Conservation (phyloP, 2,888 invertebrate species). For the Cephus pygmeus region DNA sequence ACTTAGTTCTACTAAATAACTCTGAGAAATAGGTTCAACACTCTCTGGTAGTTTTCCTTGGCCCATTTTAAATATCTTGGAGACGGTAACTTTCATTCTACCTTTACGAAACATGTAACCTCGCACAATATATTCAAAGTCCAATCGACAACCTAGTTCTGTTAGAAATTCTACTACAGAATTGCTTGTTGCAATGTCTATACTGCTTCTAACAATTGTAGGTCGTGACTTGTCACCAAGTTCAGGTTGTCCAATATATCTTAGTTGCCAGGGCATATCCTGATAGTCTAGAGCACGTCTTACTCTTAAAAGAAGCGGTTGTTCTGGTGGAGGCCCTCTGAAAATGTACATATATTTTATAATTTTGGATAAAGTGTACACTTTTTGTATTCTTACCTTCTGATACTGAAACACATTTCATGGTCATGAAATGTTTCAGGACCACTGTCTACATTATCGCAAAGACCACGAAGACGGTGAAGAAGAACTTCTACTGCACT, state of each 20-base stretch:
- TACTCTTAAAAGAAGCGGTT: constrained; percentile 81
- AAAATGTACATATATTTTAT: constrained; percentile 14
- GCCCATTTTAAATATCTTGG: constrained; percentile 90
- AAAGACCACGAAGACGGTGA: constrained; percentile 87
- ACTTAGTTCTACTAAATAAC: constrained; percentile 93
- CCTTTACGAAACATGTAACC: constrained; percentile 97
- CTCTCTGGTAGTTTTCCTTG: constrained; percentile 78
- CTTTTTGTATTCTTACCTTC: constrained; percentile 63
- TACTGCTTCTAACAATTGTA: constrained; percentile 90
- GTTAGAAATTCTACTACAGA: constrained; percentile 92
- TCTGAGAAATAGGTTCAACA: constrained; percentile 88
- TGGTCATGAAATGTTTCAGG: constrained; percentile 94
- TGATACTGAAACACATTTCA: constrained; percentile 88
- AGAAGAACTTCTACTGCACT: constrained; percentile 90
- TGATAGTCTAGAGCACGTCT: constrained; percentile 85
- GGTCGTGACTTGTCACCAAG: constrained; percentile 88
- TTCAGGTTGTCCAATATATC: constrained; percentile 93
- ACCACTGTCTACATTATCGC: constrained; percentile 91
- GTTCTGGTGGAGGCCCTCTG: constrained; percentile 58
- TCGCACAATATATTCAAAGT: constrained; percentile 93
- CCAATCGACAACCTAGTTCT: constrained; percentile 90
- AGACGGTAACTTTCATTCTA: constrained; percentile 95
- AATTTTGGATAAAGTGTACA: background rate
- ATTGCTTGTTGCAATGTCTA: constrained; percentile 92
- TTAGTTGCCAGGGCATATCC: constrained; percentile 88